Base-by-base conservation (phyloP, 2,113 vertebrate genomes). In the Tichodroma muraria region DNA sequence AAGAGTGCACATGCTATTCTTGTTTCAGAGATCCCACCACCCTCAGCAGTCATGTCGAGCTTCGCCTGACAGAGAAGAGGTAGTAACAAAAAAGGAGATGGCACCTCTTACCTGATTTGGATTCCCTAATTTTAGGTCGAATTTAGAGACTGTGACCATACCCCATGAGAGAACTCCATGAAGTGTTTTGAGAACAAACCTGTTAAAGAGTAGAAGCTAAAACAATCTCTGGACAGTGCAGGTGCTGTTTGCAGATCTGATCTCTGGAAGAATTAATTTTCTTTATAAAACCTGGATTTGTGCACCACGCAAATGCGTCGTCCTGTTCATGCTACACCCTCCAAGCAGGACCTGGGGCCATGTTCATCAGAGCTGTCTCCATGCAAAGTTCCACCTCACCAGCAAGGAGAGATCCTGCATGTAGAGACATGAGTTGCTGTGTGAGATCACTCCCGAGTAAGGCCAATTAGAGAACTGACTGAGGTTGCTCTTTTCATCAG, bases 241-340 rank as follows among this genome's bases (percentile, higher is more conserved):
- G 60, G 24, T 63, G 63, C 30, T 86, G 18, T 83, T 73, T 63
- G 35, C 17, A 66, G 27, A 47, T 65, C 27, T 53, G 49, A 61
- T 13, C 22, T 45, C 47, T 80, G 38, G 47, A 78, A 88, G 35
- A 90, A 7, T 7, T 9, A 10, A 21, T 42, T 30, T 63, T 65
- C 37, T 83, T 45, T 37, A 37, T 47, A 69, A 80, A 86, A 37
- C 18, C 37, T 78, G 65, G 18, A 45, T 89, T 80, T 80, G 14
- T 7, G 7, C 27, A 10, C 8, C 8, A 53, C 1, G 0, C 49
- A 72, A 50, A 71, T 30, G 13, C 25, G 23, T 27, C 3, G 2
- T 56, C 54, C 45, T 80, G 18, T 6, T 85, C 13, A 13, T 63
- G 45, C 44, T 28, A 8, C 37, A 78, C 30, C 22, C 11, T 60